phyloP scores from a whole-genome alignment of 2,797 vertebrate species.

The Paramormyrops hopkinsi region DNA sequence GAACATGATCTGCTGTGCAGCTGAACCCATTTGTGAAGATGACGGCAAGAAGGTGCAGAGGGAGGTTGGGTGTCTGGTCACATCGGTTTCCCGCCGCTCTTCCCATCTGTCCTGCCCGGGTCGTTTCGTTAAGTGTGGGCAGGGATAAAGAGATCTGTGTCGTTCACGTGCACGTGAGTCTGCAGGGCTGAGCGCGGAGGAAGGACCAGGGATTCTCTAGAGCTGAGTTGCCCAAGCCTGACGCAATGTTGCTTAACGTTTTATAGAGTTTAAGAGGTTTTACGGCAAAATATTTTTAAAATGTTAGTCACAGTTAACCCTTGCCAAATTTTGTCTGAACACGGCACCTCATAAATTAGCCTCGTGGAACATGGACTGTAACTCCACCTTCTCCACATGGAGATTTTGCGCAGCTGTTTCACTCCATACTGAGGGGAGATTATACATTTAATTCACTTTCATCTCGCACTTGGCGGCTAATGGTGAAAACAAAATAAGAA shows the following conservation, averaged over 20 bases:
- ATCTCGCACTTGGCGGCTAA: neutral
- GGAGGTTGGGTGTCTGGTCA: neutral
- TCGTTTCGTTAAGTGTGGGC: neutral
- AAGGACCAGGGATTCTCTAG: neutral
- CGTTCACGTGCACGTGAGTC: neutral
- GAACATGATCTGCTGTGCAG: neutral
- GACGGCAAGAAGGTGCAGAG: neutral
- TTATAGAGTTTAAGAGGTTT: neutral
- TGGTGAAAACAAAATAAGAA: neutral
- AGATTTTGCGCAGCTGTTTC: neutral
- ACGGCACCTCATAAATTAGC: slow-evolving; percentile 9
- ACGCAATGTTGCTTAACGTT: neutral
- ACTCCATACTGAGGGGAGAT: neutral
- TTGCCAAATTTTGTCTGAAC: neutral
- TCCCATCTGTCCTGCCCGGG: neutral
- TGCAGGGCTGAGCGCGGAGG: neutral
- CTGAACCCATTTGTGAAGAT: neutral
- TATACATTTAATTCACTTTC: neutral
- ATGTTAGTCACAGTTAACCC: neutral
- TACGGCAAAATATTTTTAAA: neutral
- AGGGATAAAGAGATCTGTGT: neutral
- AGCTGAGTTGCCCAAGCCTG: neutral
- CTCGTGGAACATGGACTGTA: neutral
- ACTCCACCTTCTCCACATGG: neutral
- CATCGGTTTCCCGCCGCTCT: neutral